Evolutionary conservation across 2,797 vertebrate species (phyloP).

Genomic region (Selene dorsalis): DNA sequence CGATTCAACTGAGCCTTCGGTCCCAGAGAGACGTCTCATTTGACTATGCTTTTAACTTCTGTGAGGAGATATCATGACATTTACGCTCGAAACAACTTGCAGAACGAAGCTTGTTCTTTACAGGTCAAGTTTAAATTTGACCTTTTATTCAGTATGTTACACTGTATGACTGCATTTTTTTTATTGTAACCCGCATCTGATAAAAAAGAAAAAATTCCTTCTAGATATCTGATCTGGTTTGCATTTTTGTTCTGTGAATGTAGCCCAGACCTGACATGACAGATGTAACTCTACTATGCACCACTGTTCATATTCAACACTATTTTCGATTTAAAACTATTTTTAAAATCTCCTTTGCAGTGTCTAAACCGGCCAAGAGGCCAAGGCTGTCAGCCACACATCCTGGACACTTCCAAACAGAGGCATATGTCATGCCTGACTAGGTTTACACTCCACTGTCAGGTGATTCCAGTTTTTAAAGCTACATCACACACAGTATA

Average conservation of each 20-base stretch:
- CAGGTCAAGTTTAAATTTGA: background rate
- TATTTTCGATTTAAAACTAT: background rate
- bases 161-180: background rate
- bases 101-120: background rate
- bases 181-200: background rate
- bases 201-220: background rate
- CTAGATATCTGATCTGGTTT: background rate
- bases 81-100: background rate
- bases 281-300: background rate
- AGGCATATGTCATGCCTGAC: background rate
- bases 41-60: no score
- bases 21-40: background rate
- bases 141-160: background rate
- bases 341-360: background rate
- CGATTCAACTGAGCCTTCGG: constrained; percentile 10
- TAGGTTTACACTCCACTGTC: constrained; percentile 1
- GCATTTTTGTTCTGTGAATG: background rate
- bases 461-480: constrained; percentile 37
- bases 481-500: constrained; percentile 6
- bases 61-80: background rate
- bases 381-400: constrained; percentile 20
- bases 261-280: no score
- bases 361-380: constrained; percentile 11
- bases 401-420: constrained; percentile 45
- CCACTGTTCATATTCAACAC: background rate